phyloP scores from a whole-genome alignment of 2,113 vertebrate species.

The Mastomys coucha region DNA sequence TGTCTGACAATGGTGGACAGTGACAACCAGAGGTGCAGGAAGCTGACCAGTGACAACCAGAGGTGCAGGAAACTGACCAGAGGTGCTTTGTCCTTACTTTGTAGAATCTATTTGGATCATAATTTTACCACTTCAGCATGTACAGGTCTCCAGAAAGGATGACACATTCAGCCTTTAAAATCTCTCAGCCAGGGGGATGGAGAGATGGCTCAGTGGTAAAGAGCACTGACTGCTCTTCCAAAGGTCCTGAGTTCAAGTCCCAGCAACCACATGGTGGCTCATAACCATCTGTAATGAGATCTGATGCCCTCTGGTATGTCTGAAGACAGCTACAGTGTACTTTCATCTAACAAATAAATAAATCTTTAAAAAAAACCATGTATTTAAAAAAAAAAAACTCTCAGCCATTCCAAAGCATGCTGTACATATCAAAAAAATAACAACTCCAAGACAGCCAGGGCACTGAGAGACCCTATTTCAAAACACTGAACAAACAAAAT shows the following conservation, averaged over 20 bases:
- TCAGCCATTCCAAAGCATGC: background rate
- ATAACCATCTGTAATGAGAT: no score
- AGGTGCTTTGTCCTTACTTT: background rate
- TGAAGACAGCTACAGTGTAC: no score
- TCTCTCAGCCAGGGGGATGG: background rate
- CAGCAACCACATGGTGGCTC: no score
- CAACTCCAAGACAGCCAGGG: background rate
- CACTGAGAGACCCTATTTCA: background rate
- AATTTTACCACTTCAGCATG: slow-evolving; percentile 34
- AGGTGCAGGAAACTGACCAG: background rate
- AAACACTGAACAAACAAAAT: background rate
- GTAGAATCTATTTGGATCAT: background rate
- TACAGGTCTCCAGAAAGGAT: background rate
- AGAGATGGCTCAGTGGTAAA: no score
- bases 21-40: background rate
- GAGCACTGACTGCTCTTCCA: no score
- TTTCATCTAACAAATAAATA: no score
- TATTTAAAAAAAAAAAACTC: background rate
- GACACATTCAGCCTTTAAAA: slow-evolving; percentile 25
- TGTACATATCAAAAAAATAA: slow-evolving; percentile 58
- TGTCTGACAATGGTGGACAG: background rate
- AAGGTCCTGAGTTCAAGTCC: no score
- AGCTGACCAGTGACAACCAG: background rate
- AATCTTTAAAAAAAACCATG: no score
- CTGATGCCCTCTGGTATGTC: no score